Base-by-base conservation (phyloP, 2,113 vertebrate genomes). In the Corythaeola cristata region DNA sequence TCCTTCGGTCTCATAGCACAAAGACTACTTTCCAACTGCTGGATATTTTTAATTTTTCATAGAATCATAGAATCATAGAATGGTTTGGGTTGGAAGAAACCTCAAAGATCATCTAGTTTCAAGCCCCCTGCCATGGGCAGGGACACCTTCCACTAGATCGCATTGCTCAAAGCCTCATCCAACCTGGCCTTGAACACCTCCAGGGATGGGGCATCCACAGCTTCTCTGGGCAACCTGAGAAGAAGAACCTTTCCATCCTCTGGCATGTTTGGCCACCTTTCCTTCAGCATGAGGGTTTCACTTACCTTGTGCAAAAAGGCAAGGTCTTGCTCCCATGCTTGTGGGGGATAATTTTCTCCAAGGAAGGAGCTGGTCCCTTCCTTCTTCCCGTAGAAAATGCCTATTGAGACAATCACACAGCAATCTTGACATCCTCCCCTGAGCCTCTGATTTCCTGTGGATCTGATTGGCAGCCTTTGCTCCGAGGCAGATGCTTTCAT, bases 301-400 rank as follows among this genome's bases (percentile, higher is more conserved):
- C 26, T 73, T 41, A 39, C n/a, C 24, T 78, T 32, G 6, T 15
- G 21, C 30, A 79, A 26, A 45, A 64, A 27, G 8, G 14, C 56
- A 64, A 24, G 7, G 6, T 72, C 88, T 90, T 22, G 1, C 13
- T 90, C 10, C 39, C 3, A 0, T 0, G 0, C 30, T 47, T 3
- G 0, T 14, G 37, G 21, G 55, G 33, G 47, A 33, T 35, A 75
- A 94, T 88, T 53, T 24, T 52, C 45, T 53, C 39, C 39, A 37
- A n/a, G 24, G 21, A 60, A 58, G 24, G 8, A 0, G 0, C 19
- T 37, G 26, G 4, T 12, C 15, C 8, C 11, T 56, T 62, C 27
- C 45, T 85, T 73, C 60, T 84, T 71, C 14, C 35, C 35, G 11
- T 30, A 33, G 8, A 53, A 80, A 60, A 3, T 23, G 24, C 13